Base-by-base conservation (phyloP, 2,113 vertebrate species). In the Sitta europaea region DNA sequence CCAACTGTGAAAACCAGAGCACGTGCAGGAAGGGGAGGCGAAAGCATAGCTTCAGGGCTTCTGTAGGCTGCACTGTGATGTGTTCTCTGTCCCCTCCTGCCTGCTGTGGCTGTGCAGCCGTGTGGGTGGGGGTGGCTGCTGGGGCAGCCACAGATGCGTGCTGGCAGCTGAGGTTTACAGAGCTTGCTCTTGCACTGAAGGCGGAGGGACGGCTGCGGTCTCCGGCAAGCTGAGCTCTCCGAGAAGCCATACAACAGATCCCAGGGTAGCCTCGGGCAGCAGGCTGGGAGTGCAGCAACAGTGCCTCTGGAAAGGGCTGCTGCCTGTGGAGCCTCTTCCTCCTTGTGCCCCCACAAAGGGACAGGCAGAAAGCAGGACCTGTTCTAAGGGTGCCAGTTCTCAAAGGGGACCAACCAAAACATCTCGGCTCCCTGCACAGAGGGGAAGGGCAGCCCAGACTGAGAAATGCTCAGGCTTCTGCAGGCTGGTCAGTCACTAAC, bases 321-420 rank as follows among this genome's bases (percentile, higher is more conserved):
- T 3, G 2, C 91, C 17, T 11, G 2, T 4, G 18, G 50, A 88
- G 38, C 58, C 28, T 48, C n/a, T 45, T 84, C 43, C 6, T 74
- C 53, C 43, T 43, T 9, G 4, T 38, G 40, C 42, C 54, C 42
- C 50, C 42, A 16, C 38, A 23, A 31, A 82, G 29, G 48, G 51
- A 50, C 5, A 3, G 0, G 28, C 57, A 66, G 57, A 72, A 65
- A 45, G 33, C 0, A 0, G 36, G 19, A 23, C 53, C 3, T 0
- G 1, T 82, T 73, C 23, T 4, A 82, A 96, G 85, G 74, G 71
- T 71, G 79, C 3, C 1, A 2, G 38, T 61, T 43, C 67, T 86
- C 51, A n/a, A 53, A 76, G 36, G 71, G 38, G 20, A 47, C 40
- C 2, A 1, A 47, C 40, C 2, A 1, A 31, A 74, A 57, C 23